A percentile compares a stretch with the other conserved stretches of the same genome.
Evolutionary conservation across 2,113 vertebrate species (phyloP).

Genomic region (Engystomops pustulosus): DNA sequence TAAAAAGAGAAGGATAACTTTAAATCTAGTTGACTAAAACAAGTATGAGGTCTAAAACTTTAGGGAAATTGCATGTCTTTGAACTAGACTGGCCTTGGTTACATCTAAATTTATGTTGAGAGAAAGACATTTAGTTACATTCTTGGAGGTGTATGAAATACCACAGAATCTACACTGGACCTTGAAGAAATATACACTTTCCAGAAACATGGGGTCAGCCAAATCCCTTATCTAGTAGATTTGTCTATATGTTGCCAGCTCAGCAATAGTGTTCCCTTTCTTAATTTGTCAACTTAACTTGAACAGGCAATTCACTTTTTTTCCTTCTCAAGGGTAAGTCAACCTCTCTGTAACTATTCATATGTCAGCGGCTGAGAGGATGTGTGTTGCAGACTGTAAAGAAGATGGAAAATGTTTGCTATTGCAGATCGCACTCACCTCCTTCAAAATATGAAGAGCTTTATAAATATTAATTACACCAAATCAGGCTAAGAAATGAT

Average conservation of each 20-base stretch:
- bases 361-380: constrained; percentile 24
- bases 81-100: constrained; percentile 12
- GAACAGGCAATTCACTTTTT: constrained; percentile 53
- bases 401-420: not conserved
- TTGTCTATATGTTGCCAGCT: constrained; percentile 57
- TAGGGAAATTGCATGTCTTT: constrained; percentile 37
- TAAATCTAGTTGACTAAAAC: constrained; percentile 25
- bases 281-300: constrained; percentile 62
- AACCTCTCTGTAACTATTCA: constrained; percentile 46
- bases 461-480: constrained; percentile 31
- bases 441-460: constrained; percentile 19
- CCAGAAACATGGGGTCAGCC: constrained; percentile 2
- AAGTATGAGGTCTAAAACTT: constrained; percentile 5
- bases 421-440: not conserved
- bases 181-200: constrained; percentile 57
- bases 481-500: too few relatives aligned
- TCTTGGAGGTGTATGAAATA: not conserved
- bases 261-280: constrained; percentile 63
- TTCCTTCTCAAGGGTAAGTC: constrained; percentile 53
- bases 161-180: not conserved
- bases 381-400: constrained; percentile 1
- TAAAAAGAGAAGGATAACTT: constrained; percentile 34
- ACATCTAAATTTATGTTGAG: constrained; percentile 24
- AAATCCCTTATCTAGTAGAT: fast-evolving
- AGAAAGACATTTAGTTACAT: not conserved